Percentiles rank a stretch among this genome's conserved stretches.
Conservation (phyloP, 2,888 invertebrate species). For the Agrilus biguttatus region DNA sequence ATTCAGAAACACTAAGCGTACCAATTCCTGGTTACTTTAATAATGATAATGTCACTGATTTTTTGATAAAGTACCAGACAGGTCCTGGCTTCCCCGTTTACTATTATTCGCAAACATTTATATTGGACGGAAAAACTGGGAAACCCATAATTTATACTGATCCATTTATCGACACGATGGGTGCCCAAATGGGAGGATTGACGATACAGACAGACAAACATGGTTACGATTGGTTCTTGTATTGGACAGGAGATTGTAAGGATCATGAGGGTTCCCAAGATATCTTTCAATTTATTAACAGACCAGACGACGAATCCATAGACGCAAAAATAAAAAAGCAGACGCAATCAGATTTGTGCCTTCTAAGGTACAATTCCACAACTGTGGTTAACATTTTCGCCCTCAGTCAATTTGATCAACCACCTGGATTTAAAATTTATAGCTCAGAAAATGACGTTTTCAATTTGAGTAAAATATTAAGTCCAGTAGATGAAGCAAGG, state of each 20-base stretch:
- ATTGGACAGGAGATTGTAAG: constrained; percentile 60
- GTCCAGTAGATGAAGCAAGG: constrained; percentile 20
- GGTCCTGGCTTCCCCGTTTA: constrained; percentile 61
- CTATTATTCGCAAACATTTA: constrained; percentile 51
- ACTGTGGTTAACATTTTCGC: constrained; percentile 52
- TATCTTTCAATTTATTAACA: constrained; percentile 36
- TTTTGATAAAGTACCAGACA: constrained; percentile 52
- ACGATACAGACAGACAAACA: constrained; percentile 41
- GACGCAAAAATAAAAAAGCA: constrained; percentile 11
- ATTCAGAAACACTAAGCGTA: constrained; percentile 56
- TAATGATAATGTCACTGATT: constrained; percentile 61
- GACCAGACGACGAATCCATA: constrained; percentile 9
- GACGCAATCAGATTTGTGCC: constrained; percentile 44
- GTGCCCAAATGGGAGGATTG: constrained; percentile 44
- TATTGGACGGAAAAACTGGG: constrained; percentile 48
- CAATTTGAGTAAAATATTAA: neutral
- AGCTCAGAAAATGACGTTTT: constrained; percentile 41
- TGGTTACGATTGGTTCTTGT: constrained; percentile 64
- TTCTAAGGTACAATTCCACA: constrained; percentile 53
- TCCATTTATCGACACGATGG: constrained; percentile 43
- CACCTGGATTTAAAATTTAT: constrained; percentile 60
- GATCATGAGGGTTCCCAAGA: constrained; percentile 32
- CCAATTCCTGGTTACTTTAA: constrained; percentile 69
- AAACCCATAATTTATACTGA: constrained; percentile 40
- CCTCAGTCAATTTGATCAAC: constrained; percentile 46